Percentiles rank a stretch among this genome's conserved stretches.
These are phyloP conservation scores for Panonychus citri DNA, from an alignment of 1,140 invertebrate genomes.

Conservation along the genomic window DNA sequence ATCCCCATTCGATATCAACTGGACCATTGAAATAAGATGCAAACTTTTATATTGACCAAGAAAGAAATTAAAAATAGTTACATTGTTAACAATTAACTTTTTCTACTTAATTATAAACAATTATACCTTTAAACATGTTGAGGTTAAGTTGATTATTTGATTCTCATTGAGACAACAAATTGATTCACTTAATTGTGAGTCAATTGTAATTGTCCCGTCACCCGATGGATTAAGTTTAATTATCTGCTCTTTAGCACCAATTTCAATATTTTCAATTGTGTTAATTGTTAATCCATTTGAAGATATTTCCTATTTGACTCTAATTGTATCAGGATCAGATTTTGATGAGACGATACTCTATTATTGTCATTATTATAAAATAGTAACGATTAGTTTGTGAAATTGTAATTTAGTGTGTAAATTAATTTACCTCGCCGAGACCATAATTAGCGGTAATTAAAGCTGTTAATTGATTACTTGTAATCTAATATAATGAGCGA, in stretches of 20 bases:
- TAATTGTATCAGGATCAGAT: constrained; percentile 45
- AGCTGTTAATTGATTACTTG: constrained; percentile 36
- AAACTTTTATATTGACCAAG: no score
- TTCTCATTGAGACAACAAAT: not conserved
- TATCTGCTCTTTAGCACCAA: not conserved
- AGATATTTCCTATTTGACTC: constrained; percentile 19
- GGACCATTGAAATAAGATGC: not conserved
- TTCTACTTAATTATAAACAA: constrained; percentile 2
- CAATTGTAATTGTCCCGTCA: not conserved
- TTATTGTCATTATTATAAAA: not conserved
- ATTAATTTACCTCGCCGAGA: constrained; percentile 40
- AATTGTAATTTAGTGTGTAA: not conserved
- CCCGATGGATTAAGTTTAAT: not conserved
- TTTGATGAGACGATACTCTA: constrained; percentile 40
- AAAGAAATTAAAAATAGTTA: no score
- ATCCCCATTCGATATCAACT: constrained; percentile 16
- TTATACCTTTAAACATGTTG: not conserved
- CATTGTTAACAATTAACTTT: no score
- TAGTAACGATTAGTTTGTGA: no score
- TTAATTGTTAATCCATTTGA: not conserved
- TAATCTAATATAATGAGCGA: no score
- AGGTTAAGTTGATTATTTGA: no score
- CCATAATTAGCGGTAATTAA: constrained; percentile 54
- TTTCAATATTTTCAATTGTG: not conserved
- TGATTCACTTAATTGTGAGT: not conserved